These are phyloP conservation scores for Megalopta genalis DNA, from an alignment of 1,140 invertebrate species.

Conservation along the genomic window DNA sequence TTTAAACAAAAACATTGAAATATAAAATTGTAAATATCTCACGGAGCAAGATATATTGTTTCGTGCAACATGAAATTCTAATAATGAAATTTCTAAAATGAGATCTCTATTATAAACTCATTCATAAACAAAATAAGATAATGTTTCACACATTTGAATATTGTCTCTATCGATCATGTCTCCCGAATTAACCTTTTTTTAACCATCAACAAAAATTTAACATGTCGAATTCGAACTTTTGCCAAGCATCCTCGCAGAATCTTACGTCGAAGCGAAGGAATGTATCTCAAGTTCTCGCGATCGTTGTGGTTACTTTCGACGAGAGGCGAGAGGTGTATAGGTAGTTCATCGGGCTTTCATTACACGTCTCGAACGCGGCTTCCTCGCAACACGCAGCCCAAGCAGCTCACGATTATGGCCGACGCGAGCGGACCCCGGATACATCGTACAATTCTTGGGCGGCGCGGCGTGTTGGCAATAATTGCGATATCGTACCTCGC, in stretches of 20 bases:
- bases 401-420: slow-evolving; percentile 3
- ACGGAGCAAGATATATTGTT: no score
- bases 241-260: neutral
- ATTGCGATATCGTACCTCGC: slow-evolving; percentile 32
- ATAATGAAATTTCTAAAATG: no score
- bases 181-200: no score
- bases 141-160: no score
- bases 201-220: no score
- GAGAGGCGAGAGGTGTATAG: neutral
- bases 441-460: slow-evolving; percentile 35
- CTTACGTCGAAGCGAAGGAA: neutral
- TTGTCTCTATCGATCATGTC: no score
- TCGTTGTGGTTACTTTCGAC: neutral
- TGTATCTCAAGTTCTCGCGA: neutral
- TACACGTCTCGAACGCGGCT: slow-evolving; percentile 29
- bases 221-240: no score
- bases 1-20: no score
- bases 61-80: no score
- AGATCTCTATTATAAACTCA: no score
- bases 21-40: no score
- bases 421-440: slow-evolving; percentile 2
- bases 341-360: slow-evolving; percentile 38
- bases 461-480: slow-evolving; percentile 11
- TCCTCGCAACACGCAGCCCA: slow-evolving; percentile 6
- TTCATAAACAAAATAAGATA: no score